Evolutionary conservation across 2,113 vertebrate species (phyloP), one percentile per base, ranked within the genome.

Genomic region (Peromyscus maniculatus): DNA sequence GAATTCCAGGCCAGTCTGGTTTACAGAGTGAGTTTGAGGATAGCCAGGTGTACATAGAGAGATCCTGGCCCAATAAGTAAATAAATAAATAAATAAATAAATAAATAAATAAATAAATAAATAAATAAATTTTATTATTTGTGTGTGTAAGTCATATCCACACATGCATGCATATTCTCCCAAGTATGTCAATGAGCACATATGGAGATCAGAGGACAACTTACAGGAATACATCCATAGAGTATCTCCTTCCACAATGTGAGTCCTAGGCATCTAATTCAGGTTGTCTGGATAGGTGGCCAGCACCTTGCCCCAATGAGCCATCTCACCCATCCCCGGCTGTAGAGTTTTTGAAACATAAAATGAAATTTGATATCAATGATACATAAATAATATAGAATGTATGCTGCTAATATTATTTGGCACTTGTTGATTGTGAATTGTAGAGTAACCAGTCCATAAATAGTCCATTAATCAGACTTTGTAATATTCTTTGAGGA

Each of bases 101-200:
- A 31, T 55, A 15, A 3, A 55, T 55, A 10, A 59, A 59, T 17
- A 49, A 28, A 7, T 12, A 78, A 16, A 49, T 17, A 52, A 17
- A 31, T 33, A 49, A 9, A 31, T 55, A 55, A 15, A 55, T 55
- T 78, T 52, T 16, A 79, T 28, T 36, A 77, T 49, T 75, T 31
- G 43, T 80, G 17, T 80, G 33, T n/a, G 2, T 5, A 5, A 22
- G 10, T 59, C 1, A 82, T 8, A 82, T 82, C 19, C 79, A 80
- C 79, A 80, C 55, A 57, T 83, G 10, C 3, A 1, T 83, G n/a
- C 4, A 0, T 2, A 39, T 15, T 24, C 1, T 0, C 1, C 59
- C 36, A 26, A 8, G 57, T 62, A 39, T 62, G 3, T 39, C 36
- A 83, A 62, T 59, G 33, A n/a, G 9, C 10, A n/a, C 55, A 24